These are phyloP conservation scores for Cossypha polioptera DNA, from an alignment of 2,797 vertebrate species.

Conservation along the genomic window DNA sequence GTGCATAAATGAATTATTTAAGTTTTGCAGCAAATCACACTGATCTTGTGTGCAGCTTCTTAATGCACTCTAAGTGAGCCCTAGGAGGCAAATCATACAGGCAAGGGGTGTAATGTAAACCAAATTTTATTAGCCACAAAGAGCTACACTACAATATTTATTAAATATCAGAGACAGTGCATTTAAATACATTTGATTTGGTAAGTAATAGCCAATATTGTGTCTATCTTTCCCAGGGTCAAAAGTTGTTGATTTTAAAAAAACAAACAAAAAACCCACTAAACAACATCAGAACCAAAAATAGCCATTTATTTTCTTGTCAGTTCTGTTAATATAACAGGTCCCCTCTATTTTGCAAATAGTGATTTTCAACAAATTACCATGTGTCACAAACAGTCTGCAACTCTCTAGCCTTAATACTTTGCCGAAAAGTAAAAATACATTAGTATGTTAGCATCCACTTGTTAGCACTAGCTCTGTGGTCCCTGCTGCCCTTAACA, in stretches of 20 bases:
- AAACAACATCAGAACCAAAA: background rate
- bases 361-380: constrained; percentile 68
- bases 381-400: constrained; percentile 60
- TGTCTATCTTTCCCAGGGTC: constrained; percentile 24
- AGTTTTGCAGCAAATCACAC: constrained; percentile 81
- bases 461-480: background rate
- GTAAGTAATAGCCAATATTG: constrained; percentile 63
- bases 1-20: constrained; percentile 94
- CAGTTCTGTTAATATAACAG: constrained; percentile 63
- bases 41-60: constrained; percentile 79
- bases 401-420: constrained; percentile 51
- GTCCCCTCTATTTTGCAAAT: constrained; percentile 69
- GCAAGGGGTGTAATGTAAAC: constrained; percentile 85
- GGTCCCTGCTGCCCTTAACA: background rate
- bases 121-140: constrained; percentile 83
- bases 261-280: background rate
- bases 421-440: constrained; percentile 28
- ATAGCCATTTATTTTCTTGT: constrained; percentile 61
- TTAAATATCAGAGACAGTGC: constrained; percentile 80
- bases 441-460: background rate
- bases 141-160: constrained; percentile 80
- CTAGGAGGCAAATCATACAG: constrained; percentile 84
- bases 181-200: constrained; percentile 74
- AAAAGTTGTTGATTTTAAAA: background rate
- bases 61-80: constrained; percentile 85